Conservation (phyloP, 2,888 invertebrate genomes). For the Pseudococcus viburni region DNA sequence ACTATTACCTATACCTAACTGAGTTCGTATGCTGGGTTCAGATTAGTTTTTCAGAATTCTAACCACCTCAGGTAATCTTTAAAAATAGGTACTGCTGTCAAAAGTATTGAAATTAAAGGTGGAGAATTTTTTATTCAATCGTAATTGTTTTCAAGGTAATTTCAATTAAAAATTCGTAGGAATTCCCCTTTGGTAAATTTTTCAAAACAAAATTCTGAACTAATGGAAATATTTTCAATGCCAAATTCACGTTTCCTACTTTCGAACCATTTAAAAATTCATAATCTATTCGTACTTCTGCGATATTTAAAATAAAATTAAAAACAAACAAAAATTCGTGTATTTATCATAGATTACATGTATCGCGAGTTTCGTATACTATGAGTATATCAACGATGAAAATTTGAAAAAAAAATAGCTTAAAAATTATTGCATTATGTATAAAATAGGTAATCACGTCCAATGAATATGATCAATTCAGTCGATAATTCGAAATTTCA, state of each 20-base stretch:
- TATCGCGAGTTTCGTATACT: not conserved
- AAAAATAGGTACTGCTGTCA: too few relatives aligned
- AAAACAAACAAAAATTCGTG: not conserved
- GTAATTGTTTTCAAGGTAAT: too few relatives aligned
- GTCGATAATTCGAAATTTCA: not conserved
- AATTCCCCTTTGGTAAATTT: too few relatives aligned
- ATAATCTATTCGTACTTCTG: not conserved
- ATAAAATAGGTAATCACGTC: not conserved
- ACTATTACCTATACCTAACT: too few relatives aligned
- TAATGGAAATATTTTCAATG: not conserved
- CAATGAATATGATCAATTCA: not conserved
- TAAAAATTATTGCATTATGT: constrained; percentile 14
- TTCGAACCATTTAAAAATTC: not conserved
- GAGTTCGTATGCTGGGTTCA: too few relatives aligned
- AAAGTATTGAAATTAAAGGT: too few relatives aligned
- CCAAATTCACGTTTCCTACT: not conserved
- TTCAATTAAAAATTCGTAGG: too few relatives aligned
- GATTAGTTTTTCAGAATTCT: too few relatives aligned
- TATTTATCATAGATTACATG: not conserved
- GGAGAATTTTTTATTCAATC: too few relatives aligned
- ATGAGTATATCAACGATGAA: not conserved
- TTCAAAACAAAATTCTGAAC: too few relatives aligned
- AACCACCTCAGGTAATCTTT: too few relatives aligned
- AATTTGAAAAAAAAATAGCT: not conserved
- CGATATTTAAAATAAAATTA: not conserved